Conservation (phyloP, 2,797 vertebrate genomes). For the Lemur catta region DNA sequence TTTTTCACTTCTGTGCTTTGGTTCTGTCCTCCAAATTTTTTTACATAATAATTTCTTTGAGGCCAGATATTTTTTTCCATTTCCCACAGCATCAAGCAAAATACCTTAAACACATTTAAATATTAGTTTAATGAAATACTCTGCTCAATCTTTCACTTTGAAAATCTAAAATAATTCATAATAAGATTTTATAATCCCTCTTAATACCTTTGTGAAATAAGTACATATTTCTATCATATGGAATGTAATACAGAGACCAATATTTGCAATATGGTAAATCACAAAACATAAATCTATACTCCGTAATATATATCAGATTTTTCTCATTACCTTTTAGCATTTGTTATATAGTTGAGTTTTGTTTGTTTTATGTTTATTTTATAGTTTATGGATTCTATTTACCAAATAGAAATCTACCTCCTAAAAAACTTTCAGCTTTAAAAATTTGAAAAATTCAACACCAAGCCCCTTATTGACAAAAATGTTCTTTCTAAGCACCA, state of each 20-base stretch:
- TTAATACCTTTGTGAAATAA: not conserved
- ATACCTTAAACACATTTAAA: not conserved
- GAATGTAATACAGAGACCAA: not conserved
- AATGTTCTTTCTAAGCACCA: not conserved
- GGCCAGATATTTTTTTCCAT: not conserved
- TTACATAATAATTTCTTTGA: not conserved
- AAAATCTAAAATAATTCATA: not conserved
- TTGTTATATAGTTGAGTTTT: not conserved
- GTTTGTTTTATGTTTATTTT: conserved; percentile 13
- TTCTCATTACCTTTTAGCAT: not conserved
- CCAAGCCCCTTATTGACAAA: not conserved
- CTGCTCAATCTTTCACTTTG: not conserved
- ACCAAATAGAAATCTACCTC: not conserved
- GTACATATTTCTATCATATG: not conserved
- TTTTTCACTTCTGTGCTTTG: not conserved
- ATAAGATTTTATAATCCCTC: not conserved
- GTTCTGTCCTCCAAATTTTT: not conserved
- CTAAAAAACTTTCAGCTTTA: not conserved
- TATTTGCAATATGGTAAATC: not conserved
- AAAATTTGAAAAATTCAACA: not conserved
- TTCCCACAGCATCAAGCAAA: not conserved
- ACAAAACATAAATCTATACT: not conserved
- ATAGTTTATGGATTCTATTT: not conserved
- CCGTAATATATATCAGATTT: not conserved
- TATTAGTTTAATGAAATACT: not conserved